Evolutionary conservation across 2,888 invertebrate species (phyloP).

Genomic region (Nemurella pictetii): DNA sequence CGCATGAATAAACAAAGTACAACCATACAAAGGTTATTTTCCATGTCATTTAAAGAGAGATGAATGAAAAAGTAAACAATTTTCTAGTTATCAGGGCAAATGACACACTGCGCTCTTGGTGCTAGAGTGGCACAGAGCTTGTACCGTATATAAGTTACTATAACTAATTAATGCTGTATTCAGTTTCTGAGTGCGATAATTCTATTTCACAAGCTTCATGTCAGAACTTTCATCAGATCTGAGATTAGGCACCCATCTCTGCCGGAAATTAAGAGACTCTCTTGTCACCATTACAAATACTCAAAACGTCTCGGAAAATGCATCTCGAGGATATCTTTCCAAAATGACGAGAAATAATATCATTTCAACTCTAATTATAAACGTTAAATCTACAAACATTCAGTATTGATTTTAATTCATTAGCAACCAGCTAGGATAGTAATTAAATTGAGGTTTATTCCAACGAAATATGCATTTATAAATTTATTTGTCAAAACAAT

Average conservation of each 20-base stretch:
- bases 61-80: too few relatives aligned
- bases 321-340: neutral
- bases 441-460: slow-evolving; percentile 1
- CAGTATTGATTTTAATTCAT: neutral
- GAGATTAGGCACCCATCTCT: neutral
- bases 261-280: neutral
- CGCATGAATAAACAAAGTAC: too few relatives aligned
- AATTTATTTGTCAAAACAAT: slow-evolving; percentile 4
- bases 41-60: too few relatives aligned
- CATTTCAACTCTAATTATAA: neutral
- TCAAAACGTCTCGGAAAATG: neutral
- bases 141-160: neutral
- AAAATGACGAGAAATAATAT: neutral
- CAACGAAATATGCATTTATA: neutral
- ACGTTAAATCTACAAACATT: neutral
- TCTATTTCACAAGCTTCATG: neutral
- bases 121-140: too few relatives aligned
- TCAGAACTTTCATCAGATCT: too few relatives aligned
- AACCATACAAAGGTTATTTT: too few relatives aligned
- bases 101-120: too few relatives aligned
- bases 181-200: neutral
- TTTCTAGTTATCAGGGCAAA: too few relatives aligned
- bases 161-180: neutral
- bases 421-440: neutral
- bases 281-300: neutral